These are phyloP conservation scores for Fregetta grallaria DNA, from an alignment of 2,113 vertebrate genomes.

Conservation along the genomic window DNA sequence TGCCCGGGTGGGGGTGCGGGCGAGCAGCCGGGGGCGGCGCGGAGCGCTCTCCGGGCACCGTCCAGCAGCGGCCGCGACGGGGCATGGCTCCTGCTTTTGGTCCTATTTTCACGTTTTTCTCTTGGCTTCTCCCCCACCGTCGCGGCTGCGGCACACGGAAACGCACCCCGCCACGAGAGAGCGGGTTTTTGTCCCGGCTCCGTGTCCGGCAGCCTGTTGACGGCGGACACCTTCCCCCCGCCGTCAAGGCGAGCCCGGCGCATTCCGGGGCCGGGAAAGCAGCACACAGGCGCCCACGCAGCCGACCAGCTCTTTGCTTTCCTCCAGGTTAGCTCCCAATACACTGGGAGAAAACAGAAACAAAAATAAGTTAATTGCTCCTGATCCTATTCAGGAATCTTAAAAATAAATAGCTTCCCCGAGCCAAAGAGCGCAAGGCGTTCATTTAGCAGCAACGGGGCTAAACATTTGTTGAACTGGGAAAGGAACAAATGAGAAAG, in stretches of 20 bases:
- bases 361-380: constrained; percentile 39
- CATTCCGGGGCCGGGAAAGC: rapidly evolving
- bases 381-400: constrained; percentile 20
- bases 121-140: not conserved
- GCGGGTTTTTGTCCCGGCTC: not conserved
- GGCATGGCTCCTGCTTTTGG: not conserved
- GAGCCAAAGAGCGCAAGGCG: not conserved
- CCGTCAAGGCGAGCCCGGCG: not conserved
- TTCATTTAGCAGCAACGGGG: constrained; percentile 21
- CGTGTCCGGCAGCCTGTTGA: not conserved
- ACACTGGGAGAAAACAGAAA: not conserved
- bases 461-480: constrained; percentile 53
- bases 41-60: not conserved
- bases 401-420: constrained; percentile 21
- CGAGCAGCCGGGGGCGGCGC: not conserved
- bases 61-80: not conserved
- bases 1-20: not conserved
- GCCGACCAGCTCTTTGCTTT: not conserved
- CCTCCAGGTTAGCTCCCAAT: not conserved
- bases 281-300: not conserved
- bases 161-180: not conserved
- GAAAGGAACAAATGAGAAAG: constrained; percentile 65
- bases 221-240: not conserved
- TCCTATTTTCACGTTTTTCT: not conserved
- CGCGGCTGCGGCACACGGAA: not conserved